A percentile compares a stretch with the other conserved stretches of the same genome.
These are phyloP conservation scores for Ectemnius continuus DNA, from an alignment of 2,888 invertebrate genomes.

Conservation along the genomic window DNA sequence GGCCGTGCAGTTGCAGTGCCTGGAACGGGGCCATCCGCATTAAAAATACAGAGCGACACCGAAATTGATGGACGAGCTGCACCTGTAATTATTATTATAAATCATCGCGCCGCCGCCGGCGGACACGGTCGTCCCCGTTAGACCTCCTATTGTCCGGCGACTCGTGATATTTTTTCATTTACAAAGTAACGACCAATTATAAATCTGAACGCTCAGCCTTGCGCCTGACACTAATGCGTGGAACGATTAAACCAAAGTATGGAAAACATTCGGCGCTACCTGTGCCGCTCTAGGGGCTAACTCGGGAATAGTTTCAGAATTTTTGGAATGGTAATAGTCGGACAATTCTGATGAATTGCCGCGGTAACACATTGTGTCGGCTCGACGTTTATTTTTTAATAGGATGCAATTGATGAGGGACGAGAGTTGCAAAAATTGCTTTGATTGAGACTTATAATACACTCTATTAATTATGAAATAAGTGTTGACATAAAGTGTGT, in stretches of 20 bases:
- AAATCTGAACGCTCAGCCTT: conserved; percentile 25
- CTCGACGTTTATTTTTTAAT: no score
- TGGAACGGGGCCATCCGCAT: conserved; percentile 63
- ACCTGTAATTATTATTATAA: conserved; percentile 71
- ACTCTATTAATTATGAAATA: no score
- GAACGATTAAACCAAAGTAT: neutral
- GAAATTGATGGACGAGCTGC: conserved; percentile 66
- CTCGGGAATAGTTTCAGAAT: no score
- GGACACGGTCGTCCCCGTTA: conserved; percentile 16
- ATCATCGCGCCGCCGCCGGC: conserved; percentile 52
- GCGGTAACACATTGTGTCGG: no score
- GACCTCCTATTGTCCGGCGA: conserved; percentile 48
- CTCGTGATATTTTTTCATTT: conserved; percentile 51
- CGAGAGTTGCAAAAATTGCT: no score
- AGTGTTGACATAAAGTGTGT: no score
- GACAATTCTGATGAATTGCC: no score
- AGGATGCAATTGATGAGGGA: no score
- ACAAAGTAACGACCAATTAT: conserved; percentile 46
- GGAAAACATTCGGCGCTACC: neutral
- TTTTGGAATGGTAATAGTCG: no score
- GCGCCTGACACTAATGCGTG: neutral
- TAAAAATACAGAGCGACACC: conserved; percentile 64
- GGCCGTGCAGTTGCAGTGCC: conserved; percentile 52
- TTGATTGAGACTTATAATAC: no score
- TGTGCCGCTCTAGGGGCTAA: neutral